Percentiles rank a stretch among this genome's conserved stretches.
Conservation (phyloP, 37 sponge, comb jelly and placozoan species). For the Spongilla lacustris region DNA sequence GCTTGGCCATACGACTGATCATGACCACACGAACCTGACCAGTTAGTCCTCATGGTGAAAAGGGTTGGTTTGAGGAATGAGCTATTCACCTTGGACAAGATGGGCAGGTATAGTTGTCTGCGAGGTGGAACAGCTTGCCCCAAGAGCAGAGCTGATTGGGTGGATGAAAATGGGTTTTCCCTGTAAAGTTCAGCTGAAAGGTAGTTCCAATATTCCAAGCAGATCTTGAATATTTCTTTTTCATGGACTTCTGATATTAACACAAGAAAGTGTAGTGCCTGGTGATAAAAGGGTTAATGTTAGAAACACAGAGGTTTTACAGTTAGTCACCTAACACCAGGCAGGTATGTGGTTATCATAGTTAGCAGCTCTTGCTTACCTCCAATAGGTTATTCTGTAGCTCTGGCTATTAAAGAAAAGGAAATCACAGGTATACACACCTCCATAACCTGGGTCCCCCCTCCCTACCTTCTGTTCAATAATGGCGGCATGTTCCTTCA, state of each 20-base stretch:
- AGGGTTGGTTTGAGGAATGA: not conserved
- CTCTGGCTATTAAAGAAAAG: constrained; percentile 26
- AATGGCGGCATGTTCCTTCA: constrained; percentile 89
- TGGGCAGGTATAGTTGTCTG: constrained; percentile 83
- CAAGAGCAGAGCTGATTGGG: constrained; percentile 53
- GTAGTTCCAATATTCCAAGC: constrained; percentile 97
- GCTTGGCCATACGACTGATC: constrained; percentile 98
- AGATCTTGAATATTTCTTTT: constrained; percentile 99
- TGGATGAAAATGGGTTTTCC: constrained; percentile 83
- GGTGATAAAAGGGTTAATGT: not conserved
- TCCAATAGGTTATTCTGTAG: constrained; percentile 59
- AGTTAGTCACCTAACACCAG: too few species aligned
- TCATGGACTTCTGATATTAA: constrained; percentile 96
- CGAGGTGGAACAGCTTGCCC: constrained; percentile 64
- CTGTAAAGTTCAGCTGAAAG: constrained; percentile 93
- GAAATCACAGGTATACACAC: not conserved
- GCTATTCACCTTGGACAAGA: constrained; percentile 59
- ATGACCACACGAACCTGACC: constrained; percentile 91
- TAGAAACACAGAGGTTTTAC: not conserved
- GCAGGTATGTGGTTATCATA: not conserved
- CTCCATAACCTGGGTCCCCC: constrained; percentile 24
- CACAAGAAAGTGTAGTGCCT: constrained; percentile 98
- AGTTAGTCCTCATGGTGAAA: not conserved
- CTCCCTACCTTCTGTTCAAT: constrained; percentile 76
- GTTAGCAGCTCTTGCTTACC: constrained; percentile 14